Percentiles rank a stretch among this genome's conserved stretches.
Conservation (phyloP, 2,888 invertebrate genomes). For the Chromoteleia sp. region DNA sequence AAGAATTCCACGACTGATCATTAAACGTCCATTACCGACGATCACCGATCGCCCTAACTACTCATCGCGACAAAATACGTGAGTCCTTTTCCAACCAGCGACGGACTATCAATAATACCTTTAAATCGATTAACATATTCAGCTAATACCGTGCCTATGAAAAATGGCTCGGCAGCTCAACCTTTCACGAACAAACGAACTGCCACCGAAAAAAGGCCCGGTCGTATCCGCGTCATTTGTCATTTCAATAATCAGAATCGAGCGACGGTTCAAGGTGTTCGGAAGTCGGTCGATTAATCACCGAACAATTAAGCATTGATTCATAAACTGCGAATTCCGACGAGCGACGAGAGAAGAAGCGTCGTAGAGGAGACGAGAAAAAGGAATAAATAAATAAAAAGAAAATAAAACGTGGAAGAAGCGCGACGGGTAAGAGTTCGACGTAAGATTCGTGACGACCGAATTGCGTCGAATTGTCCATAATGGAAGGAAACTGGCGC, state of each 20-base stretch:
- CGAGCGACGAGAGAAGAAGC: no score
- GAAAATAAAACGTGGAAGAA: no score
- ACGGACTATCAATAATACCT: slow-evolving; percentile 46
- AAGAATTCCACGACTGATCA: slow-evolving; percentile 27
- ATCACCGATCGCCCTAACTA: slow-evolving; percentile 29
- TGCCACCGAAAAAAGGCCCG: slow-evolving; percentile 50
- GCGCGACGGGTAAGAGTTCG: no score
- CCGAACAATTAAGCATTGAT: slow-evolving; percentile 52
- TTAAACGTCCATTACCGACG: slow-evolving; percentile 36
- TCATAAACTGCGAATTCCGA: slow-evolving; percentile 51
- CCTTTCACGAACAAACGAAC: slow-evolving; percentile 19
- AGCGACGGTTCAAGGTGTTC: slow-evolving; percentile 57
- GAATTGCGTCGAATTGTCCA: slow-evolving; percentile 44
- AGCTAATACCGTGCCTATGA: slow-evolving; percentile 28
- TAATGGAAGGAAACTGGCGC: slow-evolving; percentile 62
- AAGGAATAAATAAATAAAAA: no score
- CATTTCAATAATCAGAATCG: slow-evolving; percentile 39
- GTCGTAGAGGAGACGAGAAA: slow-evolving; percentile 5
- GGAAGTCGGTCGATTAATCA: slow-evolving; percentile 66
- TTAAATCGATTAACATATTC: slow-evolving; percentile 61
- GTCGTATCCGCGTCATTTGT: slow-evolving; percentile 48
- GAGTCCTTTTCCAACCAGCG: slow-evolving; percentile 9
- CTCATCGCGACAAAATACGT: slow-evolving; percentile 25
- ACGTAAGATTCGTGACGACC: slow-evolving; percentile 15
- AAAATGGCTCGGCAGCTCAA: slow-evolving; percentile 28